Base-by-base conservation (phyloP, 2,888 invertebrate species). In the Synergus umbraculus region DNA sequence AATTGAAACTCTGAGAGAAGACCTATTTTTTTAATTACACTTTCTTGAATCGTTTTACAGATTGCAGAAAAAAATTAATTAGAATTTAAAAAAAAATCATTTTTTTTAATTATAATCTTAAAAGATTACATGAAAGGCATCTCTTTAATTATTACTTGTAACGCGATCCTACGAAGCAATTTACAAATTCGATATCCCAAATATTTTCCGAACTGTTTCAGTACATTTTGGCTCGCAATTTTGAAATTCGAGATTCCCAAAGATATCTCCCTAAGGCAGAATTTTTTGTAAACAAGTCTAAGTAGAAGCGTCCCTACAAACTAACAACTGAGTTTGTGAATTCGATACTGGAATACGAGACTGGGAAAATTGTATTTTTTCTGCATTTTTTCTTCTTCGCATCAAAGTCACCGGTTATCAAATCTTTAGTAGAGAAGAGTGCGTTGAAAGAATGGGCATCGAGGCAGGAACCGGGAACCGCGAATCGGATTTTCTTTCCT, bases 401-500 rank as follows among this genome's bases (percentile, higher is more conserved):
- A 63, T 63, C 63, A 67, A 66, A 43, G 18, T 43, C 43, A 67
- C 13, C 22, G 22, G 44, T 67, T 46, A 67, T 67, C 18, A 46
- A 13, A 46, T 46, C 8, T 67, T 67, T 29, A 67, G 43, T 22
- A 46, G 12, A 46, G 12, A 67, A 67, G 18, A 44, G 9, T 22
- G 22, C 13, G 22, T 44, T 2, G 18, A 22, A 22, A 67, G 44
- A 67, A 67, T 46, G 15, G 22, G 22, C 46, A 67, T 29, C 44
- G 10, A 67, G 67, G 46, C 69, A 8, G 78, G 22, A 44, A 49
- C 63, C 73, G 77, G 73, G 76, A 79, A 78, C 76, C 73, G 60
- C 81, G 65, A 80, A 77, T 76, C 29, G 77, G 79, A 85, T 86
- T 84, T 88, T 86, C 85, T 85, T 83, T 82, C 78, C 79, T 76